Percentiles rank a stretch among this genome's conserved stretches.
Evolutionary conservation across 2,888 invertebrate genomes (phyloP).

Genomic region (Blastobasis adustella): DNA sequence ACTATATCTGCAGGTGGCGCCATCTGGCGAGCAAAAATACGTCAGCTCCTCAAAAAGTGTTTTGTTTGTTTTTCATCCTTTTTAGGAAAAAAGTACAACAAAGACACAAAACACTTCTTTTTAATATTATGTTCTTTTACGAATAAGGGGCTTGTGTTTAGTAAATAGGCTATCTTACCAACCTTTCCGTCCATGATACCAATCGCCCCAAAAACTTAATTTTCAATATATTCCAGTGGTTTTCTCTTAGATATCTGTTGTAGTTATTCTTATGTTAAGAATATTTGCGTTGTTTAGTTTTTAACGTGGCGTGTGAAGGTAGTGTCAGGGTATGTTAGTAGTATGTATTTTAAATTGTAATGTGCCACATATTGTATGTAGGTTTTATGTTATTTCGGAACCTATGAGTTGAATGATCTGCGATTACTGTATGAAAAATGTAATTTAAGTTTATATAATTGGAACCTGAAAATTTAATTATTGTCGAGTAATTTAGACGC

Average conservation of each 20-base stretch:
- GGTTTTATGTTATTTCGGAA: constrained; percentile 4
- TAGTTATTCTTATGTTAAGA: constrained; percentile 71
- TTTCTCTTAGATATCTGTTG: constrained; percentile 36
- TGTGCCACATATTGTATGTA: constrained; percentile 54
- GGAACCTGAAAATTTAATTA: too few relatives aligned
- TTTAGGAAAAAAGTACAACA: too few relatives aligned
- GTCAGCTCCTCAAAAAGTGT: too few relatives aligned
- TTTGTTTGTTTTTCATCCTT: too few relatives aligned
- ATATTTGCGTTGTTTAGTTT: constrained; percentile 50
- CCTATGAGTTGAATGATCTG: constrained; percentile 39
- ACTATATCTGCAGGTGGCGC: too few relatives aligned
- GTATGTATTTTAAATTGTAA: constrained; percentile 27
- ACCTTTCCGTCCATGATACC: not conserved
- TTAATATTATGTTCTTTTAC: too few relatives aligned
- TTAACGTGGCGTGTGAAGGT: constrained; percentile 21
- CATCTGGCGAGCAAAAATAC: too few relatives aligned
- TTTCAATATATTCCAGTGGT: constrained; percentile 37
- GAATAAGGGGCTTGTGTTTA: too few relatives aligned
- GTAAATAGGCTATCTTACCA: too few relatives aligned
- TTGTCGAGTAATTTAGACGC: too few relatives aligned
- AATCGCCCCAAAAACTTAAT: constrained; percentile 10
- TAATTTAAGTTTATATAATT: too few relatives aligned
- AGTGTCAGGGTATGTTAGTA: constrained; percentile 42
- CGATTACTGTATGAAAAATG: constrained; percentile 26
- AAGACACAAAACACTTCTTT: too few relatives aligned